A percentile compares a stretch with the other conserved stretches of the same genome.
Conservation (phyloP, 2,113 vertebrate genomes). For the Arenaria interpres region DNA sequence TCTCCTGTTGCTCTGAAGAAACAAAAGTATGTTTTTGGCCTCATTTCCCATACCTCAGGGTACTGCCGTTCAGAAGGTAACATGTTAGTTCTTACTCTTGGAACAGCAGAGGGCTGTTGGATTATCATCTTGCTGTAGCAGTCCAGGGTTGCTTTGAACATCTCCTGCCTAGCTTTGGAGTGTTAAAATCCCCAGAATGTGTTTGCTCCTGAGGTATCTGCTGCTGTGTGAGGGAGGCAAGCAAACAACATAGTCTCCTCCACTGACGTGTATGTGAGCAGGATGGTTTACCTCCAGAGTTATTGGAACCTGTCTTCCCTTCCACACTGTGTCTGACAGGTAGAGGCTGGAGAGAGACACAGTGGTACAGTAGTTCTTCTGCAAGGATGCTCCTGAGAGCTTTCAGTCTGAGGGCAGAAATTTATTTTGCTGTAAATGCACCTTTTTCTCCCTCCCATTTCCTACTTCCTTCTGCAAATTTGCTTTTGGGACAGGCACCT, state of each 20-base stretch:
- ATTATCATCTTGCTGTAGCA: background rate
- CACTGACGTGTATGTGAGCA: background rate
- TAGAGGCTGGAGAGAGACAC: background rate
- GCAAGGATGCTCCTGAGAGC: background rate
- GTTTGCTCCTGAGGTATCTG: background rate
- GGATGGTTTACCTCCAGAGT: background rate
- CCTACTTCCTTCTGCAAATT: background rate
- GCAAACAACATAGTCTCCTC: background rate
- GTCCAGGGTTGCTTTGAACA: background rate
- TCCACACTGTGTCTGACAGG: background rate
- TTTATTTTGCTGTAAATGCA: background rate
- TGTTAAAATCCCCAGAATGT: background rate
- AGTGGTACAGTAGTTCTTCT: background rate
- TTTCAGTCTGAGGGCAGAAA: background rate
- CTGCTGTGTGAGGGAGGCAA: background rate
- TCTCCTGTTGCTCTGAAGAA: background rate
- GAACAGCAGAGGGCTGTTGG: background rate
- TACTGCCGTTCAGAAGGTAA: background rate
- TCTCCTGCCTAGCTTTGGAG: background rate
- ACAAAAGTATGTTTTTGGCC: rapidly evolving
- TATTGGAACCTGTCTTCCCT: background rate
- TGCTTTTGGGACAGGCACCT: background rate
- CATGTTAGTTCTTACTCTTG: background rate
- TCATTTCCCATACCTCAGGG: background rate
- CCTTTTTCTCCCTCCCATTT: background rate